These are phyloP conservation scores for Sylvia atricapilla DNA, from an alignment of 2,113 vertebrate species.

Conservation along the genomic window DNA sequence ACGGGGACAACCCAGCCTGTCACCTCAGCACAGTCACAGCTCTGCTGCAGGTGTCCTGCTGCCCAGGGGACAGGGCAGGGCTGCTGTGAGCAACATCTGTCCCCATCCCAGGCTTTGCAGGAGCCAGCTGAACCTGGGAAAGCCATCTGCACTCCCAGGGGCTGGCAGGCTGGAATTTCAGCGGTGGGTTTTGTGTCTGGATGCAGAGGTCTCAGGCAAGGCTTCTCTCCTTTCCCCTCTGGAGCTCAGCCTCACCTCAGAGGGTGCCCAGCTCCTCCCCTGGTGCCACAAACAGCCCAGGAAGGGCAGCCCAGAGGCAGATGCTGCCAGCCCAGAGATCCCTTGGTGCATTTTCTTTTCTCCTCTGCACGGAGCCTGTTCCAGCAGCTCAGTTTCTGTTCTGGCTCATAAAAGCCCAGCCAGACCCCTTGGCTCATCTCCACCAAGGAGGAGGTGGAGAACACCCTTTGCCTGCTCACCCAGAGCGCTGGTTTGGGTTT, in stretches of 20 bases:
- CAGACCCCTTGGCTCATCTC: conserved; percentile 57
- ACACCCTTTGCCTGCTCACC: conserved; percentile 14
- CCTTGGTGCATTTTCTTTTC: neutral
- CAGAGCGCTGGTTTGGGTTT: neutral
- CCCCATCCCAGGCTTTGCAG: accelerated
- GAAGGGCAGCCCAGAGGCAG: neutral
- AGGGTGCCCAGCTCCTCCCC: neutral
- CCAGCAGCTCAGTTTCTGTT: conserved; percentile 34
- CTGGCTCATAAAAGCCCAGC: conserved; percentile 24
- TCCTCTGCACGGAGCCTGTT: neutral
- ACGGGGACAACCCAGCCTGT: accelerated
- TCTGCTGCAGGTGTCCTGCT: neutral
- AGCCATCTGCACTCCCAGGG: neutral
- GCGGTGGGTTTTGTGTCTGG: neutral
- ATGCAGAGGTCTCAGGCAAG: neutral
- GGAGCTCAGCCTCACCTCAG: neutral
- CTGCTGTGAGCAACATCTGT: accelerated
- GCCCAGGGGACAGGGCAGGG: neutral
- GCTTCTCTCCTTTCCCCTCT: neutral
- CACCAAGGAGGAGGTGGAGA: conserved; percentile 11
- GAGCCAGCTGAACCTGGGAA: neutral
- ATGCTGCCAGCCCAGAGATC: neutral
- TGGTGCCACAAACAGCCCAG: neutral
- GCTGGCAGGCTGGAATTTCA: neutral
- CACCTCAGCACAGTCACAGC: accelerated